These are phyloP conservation scores for Mycogona germanica DNA, from an alignment of 2,888 invertebrate genomes.

Conservation along the genomic window DNA sequence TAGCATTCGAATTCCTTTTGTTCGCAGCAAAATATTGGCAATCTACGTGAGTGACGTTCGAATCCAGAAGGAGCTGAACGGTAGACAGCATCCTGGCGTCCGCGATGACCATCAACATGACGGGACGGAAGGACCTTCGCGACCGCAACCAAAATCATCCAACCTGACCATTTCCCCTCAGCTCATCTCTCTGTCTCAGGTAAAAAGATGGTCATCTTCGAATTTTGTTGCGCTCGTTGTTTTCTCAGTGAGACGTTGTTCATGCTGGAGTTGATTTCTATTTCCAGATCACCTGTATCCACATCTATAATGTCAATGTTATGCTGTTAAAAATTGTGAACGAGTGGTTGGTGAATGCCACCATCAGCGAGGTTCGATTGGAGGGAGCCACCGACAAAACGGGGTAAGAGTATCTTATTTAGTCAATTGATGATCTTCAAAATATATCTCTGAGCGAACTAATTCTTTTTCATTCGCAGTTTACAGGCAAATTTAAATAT, in stretches of 20 bases:
- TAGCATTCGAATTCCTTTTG: neutral
- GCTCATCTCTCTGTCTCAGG: constrained; percentile 12
- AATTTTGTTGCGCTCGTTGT: too few relatives aligned
- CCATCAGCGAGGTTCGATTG: constrained; percentile 53
- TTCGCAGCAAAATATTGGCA: constrained; percentile 17
- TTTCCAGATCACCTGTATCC: constrained; percentile 68
- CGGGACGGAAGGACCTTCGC: neutral
- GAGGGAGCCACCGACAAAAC: constrained; percentile 32
- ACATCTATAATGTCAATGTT: constrained; percentile 51
- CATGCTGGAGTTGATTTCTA: constrained; percentile 11
- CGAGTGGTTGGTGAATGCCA: constrained; percentile 56
- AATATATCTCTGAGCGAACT: neutral
- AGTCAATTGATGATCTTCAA: neutral
- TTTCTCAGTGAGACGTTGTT: too few relatives aligned
- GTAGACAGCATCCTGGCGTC: neutral
- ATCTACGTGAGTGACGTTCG: constrained; percentile 18
- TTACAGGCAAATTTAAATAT: constrained; percentile 6
- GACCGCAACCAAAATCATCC: neutral
- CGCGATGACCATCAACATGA: neutral
- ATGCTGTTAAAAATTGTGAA: constrained; percentile 14
- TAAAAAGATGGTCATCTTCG: too few relatives aligned
- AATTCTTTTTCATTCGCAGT: constrained; percentile 1
- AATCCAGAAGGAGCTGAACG: constrained; percentile 11
- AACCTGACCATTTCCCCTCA: constrained; percentile 9
- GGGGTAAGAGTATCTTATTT: neutral